A percentile compares a stretch with the other conserved stretches of the same genome.
phyloP scores from a whole-genome alignment of 2,113 vertebrate species.

The Protomyctophum bolini region DNA sequence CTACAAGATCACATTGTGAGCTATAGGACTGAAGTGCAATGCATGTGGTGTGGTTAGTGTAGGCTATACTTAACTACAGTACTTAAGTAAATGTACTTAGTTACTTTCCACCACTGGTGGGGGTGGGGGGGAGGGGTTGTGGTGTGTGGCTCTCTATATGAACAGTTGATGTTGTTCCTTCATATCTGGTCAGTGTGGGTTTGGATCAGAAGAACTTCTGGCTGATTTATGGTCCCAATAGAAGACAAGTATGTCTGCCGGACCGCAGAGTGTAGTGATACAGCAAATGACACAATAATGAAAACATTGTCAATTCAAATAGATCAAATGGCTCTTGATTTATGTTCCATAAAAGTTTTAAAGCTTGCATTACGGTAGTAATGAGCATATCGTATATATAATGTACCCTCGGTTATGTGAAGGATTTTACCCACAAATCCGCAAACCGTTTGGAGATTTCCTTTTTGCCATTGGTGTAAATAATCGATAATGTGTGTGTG shows the following conservation, averaged over 20 bases:
- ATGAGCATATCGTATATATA: background rate
- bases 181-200: slow-evolving; percentile 30
- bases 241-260: too few species aligned
- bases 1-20: too few species aligned
- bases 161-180: slow-evolving; percentile 28
- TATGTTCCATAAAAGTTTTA: background rate
- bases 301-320: slow-evolving; percentile 14
- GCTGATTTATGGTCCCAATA: slow-evolving; percentile 3
- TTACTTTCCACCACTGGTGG: too few species aligned
- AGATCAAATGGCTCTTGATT: background rate
- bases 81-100: too few species aligned
- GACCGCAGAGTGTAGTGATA: slow-evolving; percentile 28
- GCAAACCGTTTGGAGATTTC: slow-evolving; percentile 2
- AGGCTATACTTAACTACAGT: too few species aligned
- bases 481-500: background rate
- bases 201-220: slow-evolving; percentile 22
- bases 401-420: slow-evolving; percentile 7
- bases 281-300: slow-evolving; percentile 13
- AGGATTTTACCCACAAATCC: background rate
- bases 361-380: slow-evolving; percentile 2
- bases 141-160: background rate
- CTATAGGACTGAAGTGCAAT: too few species aligned
- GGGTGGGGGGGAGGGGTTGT: background rate
- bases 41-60: too few species aligned
- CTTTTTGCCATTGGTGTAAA: background rate